Percentiles rank a stretch among this genome's conserved stretches.
Conservation (phyloP, 2,113 vertebrate genomes). For the Urocynchramus pylzowi region DNA sequence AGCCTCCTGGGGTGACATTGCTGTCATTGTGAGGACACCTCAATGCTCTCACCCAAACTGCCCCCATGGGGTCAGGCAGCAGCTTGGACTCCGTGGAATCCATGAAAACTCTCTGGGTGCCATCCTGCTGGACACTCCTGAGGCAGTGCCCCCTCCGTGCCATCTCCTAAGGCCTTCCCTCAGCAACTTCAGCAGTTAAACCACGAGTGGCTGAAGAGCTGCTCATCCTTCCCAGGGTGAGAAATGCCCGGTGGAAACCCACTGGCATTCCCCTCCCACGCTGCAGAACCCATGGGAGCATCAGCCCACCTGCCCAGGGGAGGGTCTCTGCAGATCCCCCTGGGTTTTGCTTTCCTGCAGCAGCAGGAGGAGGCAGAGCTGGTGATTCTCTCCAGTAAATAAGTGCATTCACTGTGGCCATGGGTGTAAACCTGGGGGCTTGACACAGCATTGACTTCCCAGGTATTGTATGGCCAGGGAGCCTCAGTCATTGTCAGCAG, state of each 20-base stretch:
- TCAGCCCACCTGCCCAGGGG: not conserved
- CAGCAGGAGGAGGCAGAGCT: not conserved
- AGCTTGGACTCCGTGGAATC: not conserved
- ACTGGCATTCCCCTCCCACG: accelerated
- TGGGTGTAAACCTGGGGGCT: not conserved
- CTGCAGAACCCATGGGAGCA: not conserved
- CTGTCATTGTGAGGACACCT: accelerated
- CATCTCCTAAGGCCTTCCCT: not conserved
- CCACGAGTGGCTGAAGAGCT: not conserved
- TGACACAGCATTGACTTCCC: not conserved
- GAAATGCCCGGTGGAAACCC: not conserved
- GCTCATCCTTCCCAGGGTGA: not conserved
- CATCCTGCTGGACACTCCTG: not conserved
- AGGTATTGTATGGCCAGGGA: not conserved
- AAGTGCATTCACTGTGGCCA: not conserved
- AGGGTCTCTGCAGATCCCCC: not conserved
- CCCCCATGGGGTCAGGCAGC: accelerated
- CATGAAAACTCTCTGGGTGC: too few relatives aligned
- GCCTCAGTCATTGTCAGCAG: not conserved
- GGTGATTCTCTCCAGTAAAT: not conserved
- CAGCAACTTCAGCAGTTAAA: not conserved
- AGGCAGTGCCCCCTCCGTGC: not conserved
- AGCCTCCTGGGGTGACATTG: not conserved
- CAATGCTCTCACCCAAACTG: not conserved
- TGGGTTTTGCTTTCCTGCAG: not conserved